These are phyloP conservation scores for Phanerotoma sp. DNA, from an alignment of 2,888 invertebrate genomes.

Conservation along the genomic window DNA sequence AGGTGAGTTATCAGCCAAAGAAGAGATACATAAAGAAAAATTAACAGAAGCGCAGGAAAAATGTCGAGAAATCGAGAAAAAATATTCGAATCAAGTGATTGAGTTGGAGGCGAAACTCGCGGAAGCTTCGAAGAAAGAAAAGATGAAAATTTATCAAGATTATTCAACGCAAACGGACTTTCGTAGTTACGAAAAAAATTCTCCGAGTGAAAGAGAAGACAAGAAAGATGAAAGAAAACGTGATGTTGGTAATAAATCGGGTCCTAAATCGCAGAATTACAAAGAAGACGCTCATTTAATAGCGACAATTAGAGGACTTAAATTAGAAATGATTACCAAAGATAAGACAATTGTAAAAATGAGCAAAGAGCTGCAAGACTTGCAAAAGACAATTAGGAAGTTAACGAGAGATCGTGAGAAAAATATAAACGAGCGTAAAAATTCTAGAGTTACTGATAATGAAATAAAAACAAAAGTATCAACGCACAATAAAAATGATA, in stretches of 20 bases:
- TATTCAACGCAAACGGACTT: constrained; percentile 45
- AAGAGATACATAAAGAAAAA: constrained; percentile 70
- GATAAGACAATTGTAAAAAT: constrained; percentile 72
- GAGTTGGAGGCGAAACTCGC: constrained; percentile 46
- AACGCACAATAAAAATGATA: constrained; percentile 51
- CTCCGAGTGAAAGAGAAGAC: constrained; percentile 39
- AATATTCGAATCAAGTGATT: constrained; percentile 67
- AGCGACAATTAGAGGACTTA: constrained; percentile 77
- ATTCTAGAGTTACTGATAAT: constrained; percentile 36
- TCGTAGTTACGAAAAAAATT: constrained; percentile 36
- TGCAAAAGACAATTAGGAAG: constrained; percentile 73
- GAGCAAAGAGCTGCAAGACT: constrained; percentile 74
- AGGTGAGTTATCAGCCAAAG: constrained; percentile 70
- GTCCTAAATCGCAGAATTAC: constrained; percentile 52
- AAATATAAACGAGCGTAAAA: constrained; percentile 54
- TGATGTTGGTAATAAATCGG: constrained; percentile 33
- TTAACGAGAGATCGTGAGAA: constrained; percentile 75
- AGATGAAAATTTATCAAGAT: constrained; percentile 41
- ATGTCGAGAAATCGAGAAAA: constrained; percentile 74
- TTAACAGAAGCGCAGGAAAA: constrained; percentile 74
- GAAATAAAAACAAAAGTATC: constrained; percentile 46
- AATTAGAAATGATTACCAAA: constrained; percentile 72
- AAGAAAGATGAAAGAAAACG: constrained; percentile 39
- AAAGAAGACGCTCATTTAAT: constrained; percentile 77
- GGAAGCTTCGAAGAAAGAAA: constrained; percentile 37